Evolutionary conservation across 1,140 invertebrate genomes (phyloP).

Genomic region (Drosophila sp.): DNA sequence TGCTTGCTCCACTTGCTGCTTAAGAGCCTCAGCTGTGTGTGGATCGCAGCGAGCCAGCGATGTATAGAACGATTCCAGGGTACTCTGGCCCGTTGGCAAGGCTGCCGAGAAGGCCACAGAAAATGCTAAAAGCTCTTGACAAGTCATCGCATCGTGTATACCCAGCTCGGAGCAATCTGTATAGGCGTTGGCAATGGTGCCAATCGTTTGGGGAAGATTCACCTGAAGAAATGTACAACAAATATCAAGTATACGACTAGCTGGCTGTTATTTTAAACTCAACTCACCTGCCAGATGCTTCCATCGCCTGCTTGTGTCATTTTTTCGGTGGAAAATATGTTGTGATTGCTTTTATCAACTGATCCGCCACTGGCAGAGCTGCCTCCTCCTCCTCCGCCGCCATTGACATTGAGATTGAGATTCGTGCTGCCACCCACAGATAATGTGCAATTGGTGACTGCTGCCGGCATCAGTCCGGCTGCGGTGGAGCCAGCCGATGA

Average conservation of each 20-base stretch:
- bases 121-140: conserved; percentile 94
- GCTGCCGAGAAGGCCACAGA: conserved; percentile 95
- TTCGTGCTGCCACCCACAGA: conserved; percentile 3
- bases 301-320: conserved; percentile 93
- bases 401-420: conserved; percentile 75
- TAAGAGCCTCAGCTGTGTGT: conserved; percentile 67
- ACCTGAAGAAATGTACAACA: conserved; percentile 50
- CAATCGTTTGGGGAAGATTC: conserved; percentile 78
- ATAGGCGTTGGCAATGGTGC: conserved; percentile 77
- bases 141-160: conserved; percentile 89
- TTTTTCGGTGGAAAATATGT: conserved; percentile 92
- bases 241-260: background rate
- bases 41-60: conserved; percentile 88
- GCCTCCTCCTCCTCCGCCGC: background rate
- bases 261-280: background rate
- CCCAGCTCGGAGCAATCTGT: conserved; percentile 84
- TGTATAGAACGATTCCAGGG: conserved; percentile 91
- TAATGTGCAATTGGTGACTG: conserved; percentile 22
- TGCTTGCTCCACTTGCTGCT: conserved; percentile 48
- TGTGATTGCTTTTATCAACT: conserved; percentile 18
- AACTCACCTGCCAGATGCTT: conserved; percentile 86
- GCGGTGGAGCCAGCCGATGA: conserved; percentile 30
- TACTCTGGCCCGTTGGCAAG: conserved; percentile 93
- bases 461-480: conserved; percentile 23
- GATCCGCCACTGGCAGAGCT: conserved; percentile 6